Conservation (phyloP, 2,797 vertebrate genomes). For the Lates japonicus region DNA sequence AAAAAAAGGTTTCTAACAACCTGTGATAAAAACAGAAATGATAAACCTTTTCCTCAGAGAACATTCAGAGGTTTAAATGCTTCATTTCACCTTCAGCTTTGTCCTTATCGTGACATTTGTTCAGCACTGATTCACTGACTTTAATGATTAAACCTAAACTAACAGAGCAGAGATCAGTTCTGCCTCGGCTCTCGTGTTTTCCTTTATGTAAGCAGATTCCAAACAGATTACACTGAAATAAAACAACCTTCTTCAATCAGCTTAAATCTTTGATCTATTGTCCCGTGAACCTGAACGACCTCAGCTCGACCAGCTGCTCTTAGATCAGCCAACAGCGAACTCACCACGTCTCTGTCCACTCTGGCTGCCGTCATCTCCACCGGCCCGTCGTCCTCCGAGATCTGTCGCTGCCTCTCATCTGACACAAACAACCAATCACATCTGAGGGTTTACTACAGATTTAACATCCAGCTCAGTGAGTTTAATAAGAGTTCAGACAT, state of each 20-base stretch:
- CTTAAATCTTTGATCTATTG: conserved; percentile 36
- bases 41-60: not conserved
- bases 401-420: conserved; percentile 86
- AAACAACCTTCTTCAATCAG: conserved; percentile 35
- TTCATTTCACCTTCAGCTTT: conserved; percentile 4
- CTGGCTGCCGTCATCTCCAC: conserved; percentile 87
- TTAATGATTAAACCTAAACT: conserved; percentile 57
- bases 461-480: no score
- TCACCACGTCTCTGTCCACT: conserved; percentile 96
- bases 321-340: conserved; percentile 53
- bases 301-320: conserved; percentile 34
- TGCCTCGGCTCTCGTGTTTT: not conserved
- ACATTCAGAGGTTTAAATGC: not conserved
- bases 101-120: conserved; percentile 8
- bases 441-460: not conserved
- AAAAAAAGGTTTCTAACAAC: not conserved
- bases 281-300: not conserved
- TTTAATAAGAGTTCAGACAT: no score
- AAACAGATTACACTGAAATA: conserved; percentile 41
- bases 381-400: conserved; percentile 84
- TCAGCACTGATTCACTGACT: not conserved
- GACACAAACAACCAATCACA: not conserved
- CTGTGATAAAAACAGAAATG: not conserved
- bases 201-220: conserved; percentile 62
- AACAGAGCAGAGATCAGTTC: conserved; percentile 29